A percentile compares a stretch with the other conserved stretches of the same genome.
Conservation (phyloP, 2,113 vertebrate species). For the Sinosuthora webbiana region DNA sequence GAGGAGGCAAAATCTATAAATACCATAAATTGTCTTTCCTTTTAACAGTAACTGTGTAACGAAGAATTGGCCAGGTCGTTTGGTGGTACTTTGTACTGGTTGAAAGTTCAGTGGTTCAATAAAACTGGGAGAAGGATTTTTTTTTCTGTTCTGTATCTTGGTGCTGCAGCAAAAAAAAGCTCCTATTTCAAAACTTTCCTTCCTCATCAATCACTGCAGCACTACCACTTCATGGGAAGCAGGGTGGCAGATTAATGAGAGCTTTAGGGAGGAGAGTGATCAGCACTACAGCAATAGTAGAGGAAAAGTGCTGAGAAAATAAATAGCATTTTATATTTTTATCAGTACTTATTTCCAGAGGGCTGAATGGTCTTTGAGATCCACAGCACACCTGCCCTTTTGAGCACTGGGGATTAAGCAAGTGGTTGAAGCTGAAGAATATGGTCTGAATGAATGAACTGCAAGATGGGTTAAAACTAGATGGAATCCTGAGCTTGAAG, state of each 20-base stretch:
- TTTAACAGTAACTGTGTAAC: not conserved
- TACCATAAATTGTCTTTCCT: not conserved
- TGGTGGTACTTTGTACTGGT: not conserved
- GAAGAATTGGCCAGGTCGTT: not conserved
- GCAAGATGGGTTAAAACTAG: not conserved
- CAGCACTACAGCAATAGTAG: not conserved
- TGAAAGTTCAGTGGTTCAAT: not conserved
- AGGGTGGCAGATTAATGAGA: not conserved
- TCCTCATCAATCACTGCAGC: not conserved
- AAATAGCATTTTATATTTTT: not conserved
- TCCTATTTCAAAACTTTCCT: not conserved
- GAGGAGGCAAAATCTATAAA: not conserved
- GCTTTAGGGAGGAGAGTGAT: not conserved
- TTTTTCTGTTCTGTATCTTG: not conserved
- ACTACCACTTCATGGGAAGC: not conserved
- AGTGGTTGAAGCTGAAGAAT: not conserved
- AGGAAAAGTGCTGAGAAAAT: not conserved
- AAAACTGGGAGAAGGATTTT: not conserved
- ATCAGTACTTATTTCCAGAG: not conserved
- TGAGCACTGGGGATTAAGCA: not conserved
- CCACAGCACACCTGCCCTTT: not conserved
- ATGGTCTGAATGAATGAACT: not conserved
- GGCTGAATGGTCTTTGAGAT: not conserved
- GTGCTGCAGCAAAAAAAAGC: not conserved
- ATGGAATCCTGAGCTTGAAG: not conserved